phyloP scores from a whole-genome alignment of 1,140 invertebrate species.

The Orius insidiosus region DNA sequence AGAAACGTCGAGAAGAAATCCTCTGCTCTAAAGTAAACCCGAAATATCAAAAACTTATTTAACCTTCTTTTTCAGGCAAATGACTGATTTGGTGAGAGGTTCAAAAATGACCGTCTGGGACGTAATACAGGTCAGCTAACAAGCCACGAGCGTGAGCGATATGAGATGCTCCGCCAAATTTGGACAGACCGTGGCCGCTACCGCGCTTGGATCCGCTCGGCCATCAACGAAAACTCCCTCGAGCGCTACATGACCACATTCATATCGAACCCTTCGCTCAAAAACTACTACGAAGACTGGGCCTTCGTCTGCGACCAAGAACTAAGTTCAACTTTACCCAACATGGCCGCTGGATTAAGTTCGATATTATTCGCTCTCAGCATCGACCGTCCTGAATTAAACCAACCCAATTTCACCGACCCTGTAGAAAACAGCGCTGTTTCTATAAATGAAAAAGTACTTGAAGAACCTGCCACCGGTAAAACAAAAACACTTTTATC shows the following conservation, averaged over 20 bases:
- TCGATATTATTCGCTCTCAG: conserved; percentile 79
- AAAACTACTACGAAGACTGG: conserved; percentile 66
- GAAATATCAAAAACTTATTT: too few relatives aligned
- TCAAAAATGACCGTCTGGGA: conserved; percentile 38
- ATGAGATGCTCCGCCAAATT: conserved; percentile 58
- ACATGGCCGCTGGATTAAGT: conserved; percentile 64
- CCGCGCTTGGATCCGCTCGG: conserved; percentile 67
- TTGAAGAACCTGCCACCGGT: conserved; percentile 2
- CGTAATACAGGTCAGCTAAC: conserved; percentile 53
- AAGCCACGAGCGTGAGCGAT: conserved; percentile 73
- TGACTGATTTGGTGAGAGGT: conserved; percentile 38
- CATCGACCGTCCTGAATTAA: conserved; percentile 68
- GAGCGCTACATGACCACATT: conserved; percentile 69
- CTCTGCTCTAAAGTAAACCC: conserved; percentile 22
- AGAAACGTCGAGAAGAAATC: conserved; percentile 18
- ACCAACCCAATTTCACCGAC: conserved; percentile 31
- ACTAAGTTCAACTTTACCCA: conserved; percentile 52
- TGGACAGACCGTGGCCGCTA: conserved; percentile 65
- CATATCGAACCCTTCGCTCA: conserved; percentile 5
- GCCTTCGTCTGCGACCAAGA: conserved; percentile 63
- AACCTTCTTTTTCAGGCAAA: conserved; percentile 29
- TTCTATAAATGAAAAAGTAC: not conserved
- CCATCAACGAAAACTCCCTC: conserved; percentile 74
- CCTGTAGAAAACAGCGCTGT: conserved; percentile 34
- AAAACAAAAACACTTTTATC: not conserved